Evolutionary conservation across 2,113 vertebrate genomes (phyloP).

Genomic region (Chunga burmeisteri): DNA sequence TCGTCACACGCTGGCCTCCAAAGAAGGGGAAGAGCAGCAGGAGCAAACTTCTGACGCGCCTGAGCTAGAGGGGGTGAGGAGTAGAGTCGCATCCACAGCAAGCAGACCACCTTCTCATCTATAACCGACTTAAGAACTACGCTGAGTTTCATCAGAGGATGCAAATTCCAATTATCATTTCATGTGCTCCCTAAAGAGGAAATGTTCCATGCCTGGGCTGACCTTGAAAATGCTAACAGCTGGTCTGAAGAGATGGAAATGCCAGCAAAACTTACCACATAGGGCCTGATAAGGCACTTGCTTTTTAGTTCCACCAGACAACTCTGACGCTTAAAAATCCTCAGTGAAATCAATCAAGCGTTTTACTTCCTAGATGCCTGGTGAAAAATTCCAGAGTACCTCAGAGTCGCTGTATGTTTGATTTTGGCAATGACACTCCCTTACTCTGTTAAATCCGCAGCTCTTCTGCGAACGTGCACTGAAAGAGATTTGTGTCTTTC

Average conservation of each 20-base stretch:
- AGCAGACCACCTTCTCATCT: not conserved
- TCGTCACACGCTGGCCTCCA: not conserved
- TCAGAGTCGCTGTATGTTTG: not conserved
- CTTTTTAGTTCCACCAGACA: not conserved
- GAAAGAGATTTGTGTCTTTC: conserved; percentile 55
- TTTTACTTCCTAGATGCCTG: not conserved
- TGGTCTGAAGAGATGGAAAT: conserved; percentile 33
- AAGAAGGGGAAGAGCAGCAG: not conserved
- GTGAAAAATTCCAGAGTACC: conserved; percentile 18
- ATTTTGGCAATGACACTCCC: conserved; percentile 22
- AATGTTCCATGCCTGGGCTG: conserved; percentile 8
- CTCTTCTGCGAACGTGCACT: conserved; percentile 22
- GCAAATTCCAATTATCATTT: conserved; percentile 4
- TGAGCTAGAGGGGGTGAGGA: not conserved
- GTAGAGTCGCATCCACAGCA: not conserved
- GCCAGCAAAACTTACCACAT: conserved; percentile 4
- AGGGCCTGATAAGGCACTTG: not conserved
- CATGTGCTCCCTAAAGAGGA: not conserved
- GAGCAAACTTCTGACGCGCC: not conserved
- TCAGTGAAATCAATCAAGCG: not conserved
- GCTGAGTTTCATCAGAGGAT: not conserved
- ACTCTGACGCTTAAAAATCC: not conserved
- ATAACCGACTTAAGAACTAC: not conserved
- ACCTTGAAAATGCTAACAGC: conserved; percentile 58
- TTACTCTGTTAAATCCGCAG: conserved; percentile 18